A percentile compares a stretch with the other conserved stretches of the same genome.
Evolutionary conservation across 1,140 invertebrate species (phyloP).

Genomic region (Rhopalosiphum maidis): DNA sequence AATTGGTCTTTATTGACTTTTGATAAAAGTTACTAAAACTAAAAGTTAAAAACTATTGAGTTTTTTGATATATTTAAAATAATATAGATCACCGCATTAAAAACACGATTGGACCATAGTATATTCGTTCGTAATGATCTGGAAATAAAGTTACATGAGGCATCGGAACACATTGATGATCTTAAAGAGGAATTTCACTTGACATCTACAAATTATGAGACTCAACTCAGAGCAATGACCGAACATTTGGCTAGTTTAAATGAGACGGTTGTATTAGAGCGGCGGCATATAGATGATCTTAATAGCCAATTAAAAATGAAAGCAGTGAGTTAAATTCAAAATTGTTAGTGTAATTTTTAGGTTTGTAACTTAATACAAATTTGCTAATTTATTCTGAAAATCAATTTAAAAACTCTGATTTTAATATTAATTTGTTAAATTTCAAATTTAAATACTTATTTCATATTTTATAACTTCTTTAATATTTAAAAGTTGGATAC

Average conservation of each 20-base stretch:
- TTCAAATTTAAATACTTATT: background rate
- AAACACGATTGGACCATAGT: conserved; percentile 20
- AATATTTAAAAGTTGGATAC: no score
- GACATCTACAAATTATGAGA: conserved; percentile 34
- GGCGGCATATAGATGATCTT: conserved; percentile 16
- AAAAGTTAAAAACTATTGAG: no score
- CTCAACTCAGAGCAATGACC: conserved; percentile 38
- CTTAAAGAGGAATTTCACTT: conserved; percentile 45
- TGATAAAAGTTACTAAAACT: no score
- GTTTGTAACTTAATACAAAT: background rate
- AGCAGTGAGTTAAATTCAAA: conserved; percentile 12
- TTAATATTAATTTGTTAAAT: background rate
- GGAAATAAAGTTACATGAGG: conserved; percentile 23
- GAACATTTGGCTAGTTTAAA: conserved; percentile 53
- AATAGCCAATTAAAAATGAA: conserved; percentile 34
- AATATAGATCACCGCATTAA: background rate
- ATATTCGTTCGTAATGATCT: background rate
- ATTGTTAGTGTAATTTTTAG: background rate
- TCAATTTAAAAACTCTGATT: background rate
- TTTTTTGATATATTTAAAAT: background rate
- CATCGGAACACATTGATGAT: conserved; percentile 24
- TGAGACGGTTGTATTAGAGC: conserved; percentile 12
- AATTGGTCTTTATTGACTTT: background rate
- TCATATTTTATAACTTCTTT: background rate
- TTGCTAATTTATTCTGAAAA: background rate